phyloP scores from a whole-genome alignment of 2,113 vertebrate genomes.

The Tinamus guttatus region DNA sequence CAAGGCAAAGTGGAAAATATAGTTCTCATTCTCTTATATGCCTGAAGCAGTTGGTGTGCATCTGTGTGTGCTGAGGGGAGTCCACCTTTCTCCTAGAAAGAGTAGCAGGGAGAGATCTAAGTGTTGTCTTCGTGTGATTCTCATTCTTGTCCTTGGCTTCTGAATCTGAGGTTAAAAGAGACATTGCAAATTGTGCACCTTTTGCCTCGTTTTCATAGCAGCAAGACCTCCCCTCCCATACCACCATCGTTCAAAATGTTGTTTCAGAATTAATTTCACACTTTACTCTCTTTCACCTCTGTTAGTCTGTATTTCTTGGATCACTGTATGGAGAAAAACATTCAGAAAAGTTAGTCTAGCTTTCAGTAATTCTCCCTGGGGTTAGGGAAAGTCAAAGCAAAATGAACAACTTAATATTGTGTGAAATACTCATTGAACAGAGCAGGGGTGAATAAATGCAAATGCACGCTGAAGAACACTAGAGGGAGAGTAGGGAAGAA shows the following conservation, averaged over 20 bases:
- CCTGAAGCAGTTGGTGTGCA: neutral
- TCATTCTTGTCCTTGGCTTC: neutral
- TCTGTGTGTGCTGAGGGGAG: neutral
- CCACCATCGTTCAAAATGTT: neutral
- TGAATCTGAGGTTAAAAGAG: neutral
- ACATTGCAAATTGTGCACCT: neutral
- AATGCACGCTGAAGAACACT: neutral
- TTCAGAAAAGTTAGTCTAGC: neutral
- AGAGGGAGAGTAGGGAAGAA: neutral
- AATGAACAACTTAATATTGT: neutral
- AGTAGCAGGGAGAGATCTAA: neutral
- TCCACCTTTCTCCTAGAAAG: neutral
- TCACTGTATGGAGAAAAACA: neutral
- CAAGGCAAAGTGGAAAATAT: neutral
- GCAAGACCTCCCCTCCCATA: neutral
- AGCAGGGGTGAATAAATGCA: neutral
- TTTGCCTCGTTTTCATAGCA: neutral
- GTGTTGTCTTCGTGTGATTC: neutral
- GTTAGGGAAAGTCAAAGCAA: neutral
- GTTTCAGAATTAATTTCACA: neutral
- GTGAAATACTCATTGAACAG: neutral
- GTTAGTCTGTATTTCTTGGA: neutral
- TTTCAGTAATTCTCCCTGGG: neutral
- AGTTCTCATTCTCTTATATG: neutral
- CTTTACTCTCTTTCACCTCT: neutral